Percentiles rank a stretch among this genome's conserved stretches.
phyloP scores from a whole-genome alignment of 1,140 invertebrate species.

The Ooceraea biroi region DNA sequence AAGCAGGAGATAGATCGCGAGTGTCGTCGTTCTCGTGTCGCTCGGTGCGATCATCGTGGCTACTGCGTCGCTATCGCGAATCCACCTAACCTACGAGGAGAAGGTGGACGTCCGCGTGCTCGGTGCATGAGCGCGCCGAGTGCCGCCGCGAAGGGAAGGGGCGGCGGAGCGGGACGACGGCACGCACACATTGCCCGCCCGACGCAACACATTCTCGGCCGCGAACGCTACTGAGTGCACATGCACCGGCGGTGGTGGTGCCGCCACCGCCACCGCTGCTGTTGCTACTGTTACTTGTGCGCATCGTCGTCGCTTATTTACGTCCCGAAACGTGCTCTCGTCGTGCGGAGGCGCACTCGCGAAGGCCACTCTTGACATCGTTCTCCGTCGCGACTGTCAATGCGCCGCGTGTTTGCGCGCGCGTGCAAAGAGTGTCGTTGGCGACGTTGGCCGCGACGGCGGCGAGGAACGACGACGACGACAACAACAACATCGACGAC shows the following conservation, averaged over 20 bases:
- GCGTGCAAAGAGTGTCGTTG: background rate
- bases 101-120: constrained; percentile 41
- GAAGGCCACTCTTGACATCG: background rate
- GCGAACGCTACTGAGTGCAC: constrained; percentile 65
- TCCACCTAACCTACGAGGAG: constrained; percentile 44
- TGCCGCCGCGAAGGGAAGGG: constrained; percentile 13
- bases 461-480: background rate
- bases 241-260: constrained; percentile 72
- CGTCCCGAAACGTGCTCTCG: constrained; percentile 72
- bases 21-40: background rate
- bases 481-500: background rate
- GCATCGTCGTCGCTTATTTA: constrained; percentile 65
- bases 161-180: background rate
- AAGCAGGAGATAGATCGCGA: background rate
- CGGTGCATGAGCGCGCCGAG: background rate
- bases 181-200: background rate
- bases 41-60: background rate
- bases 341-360: background rate
- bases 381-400: constrained; percentile 24
- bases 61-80: background rate
- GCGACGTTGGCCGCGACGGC: background rate
- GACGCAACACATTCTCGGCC: constrained; percentile 50
- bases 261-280: constrained; percentile 35
- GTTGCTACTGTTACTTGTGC: constrained; percentile 65
- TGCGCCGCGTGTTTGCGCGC: background rate